Evolutionary conservation across 2,888 invertebrate species (phyloP), one percentile per base, ranked within the genome.

Genomic region (Pimpla rufipes): DNA sequence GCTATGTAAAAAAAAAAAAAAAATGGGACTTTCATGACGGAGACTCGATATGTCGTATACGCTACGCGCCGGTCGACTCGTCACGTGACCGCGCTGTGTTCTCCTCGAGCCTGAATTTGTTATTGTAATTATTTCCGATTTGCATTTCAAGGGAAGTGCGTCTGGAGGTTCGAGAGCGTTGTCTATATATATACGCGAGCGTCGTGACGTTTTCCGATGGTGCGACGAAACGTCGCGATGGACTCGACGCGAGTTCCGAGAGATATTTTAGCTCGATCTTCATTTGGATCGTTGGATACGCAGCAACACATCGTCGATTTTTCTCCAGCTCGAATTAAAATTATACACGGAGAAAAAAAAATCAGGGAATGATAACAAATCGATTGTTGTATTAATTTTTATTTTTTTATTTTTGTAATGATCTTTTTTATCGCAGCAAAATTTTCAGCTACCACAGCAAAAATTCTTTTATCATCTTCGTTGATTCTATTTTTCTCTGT

Each of bases 51-150:
- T 71, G 29, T 55, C 57, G 11, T 50, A 70, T 57, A 75, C 18
- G 64, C 18, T 74, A 70, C n/a, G 29, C 2, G 18, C 8, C 8
- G 35, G 66, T 55, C 75, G 66, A 18, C 81, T 86, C 85, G 85
- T 91, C 91, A 90, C 89, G 90, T 90, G 90, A 91, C 89, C 85
- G 85, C 77, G 83, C 86, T 88, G 88, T 90, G 89, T 85, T 85
- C 85, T 83, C 79, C 81, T 73, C 84, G 66, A 73, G 78, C 68
- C 66, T 57, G 87, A 87, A 91, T 91, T 91, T 90, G 90, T 91
- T 89, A 91, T 91, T 91, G 87, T 90, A 91, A 91, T 91, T 88
- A 88, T 84, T 85, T 73, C 8, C 85, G 85, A 90, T 90, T 90
- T 89, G 89, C 89, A 91, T 90, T 88, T 89, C 89, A 89, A 91